Evolutionary conservation across 1,140 invertebrate species (phyloP).

Genomic region (Zophobas atratus): DNA sequence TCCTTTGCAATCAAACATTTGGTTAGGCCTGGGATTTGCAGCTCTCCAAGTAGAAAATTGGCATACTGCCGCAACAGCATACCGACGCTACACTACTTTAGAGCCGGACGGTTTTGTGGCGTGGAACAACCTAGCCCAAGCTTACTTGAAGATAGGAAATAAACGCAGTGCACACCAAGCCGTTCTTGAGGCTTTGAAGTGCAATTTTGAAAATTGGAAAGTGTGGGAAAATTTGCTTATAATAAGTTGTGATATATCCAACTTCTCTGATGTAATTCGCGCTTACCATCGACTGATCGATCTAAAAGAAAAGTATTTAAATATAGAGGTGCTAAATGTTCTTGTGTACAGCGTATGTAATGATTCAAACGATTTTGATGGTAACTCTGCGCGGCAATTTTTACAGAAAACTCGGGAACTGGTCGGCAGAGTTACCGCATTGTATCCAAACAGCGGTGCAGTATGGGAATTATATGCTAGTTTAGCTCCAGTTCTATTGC

Average conservation of each 20-base stretch:
- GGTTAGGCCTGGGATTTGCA: slow-evolving; percentile 90
- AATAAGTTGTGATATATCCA: slow-evolving; percentile 83
- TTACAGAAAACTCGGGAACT: slow-evolving; percentile 80
- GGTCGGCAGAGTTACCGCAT: slow-evolving; percentile 85
- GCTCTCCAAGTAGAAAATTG: slow-evolving; percentile 86
- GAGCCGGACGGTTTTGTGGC: slow-evolving; percentile 94
- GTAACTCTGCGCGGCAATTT: slow-evolving; percentile 70
- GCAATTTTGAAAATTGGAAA: slow-evolving; percentile 96
- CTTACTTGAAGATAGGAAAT: slow-evolving; percentile 90
- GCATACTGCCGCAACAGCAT: slow-evolving; percentile 87
- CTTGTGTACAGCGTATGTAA: slow-evolving; percentile 81
- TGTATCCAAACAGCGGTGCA: slow-evolving; percentile 78
- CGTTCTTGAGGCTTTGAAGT: slow-evolving; percentile 91
- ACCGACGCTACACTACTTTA: slow-evolving; percentile 87
- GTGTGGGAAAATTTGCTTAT: slow-evolving; percentile 96
- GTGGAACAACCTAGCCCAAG: slow-evolving; percentile 98
- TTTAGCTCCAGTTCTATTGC: slow-evolving; percentile 75
- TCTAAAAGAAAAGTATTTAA: slow-evolving; percentile 85
- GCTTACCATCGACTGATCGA: slow-evolving; percentile 90
- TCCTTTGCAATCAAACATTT: slow-evolving; percentile 86
- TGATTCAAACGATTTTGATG: slow-evolving; percentile 72
- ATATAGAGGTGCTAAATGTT: slow-evolving; percentile 83
- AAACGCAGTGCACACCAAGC: slow-evolving; percentile 88
- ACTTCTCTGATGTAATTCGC: slow-evolving; percentile 85
- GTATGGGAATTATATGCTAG: slow-evolving; percentile 87